Base-by-base conservation (phyloP, 2,113 vertebrate species). In the Lagopus leucura region DNA sequence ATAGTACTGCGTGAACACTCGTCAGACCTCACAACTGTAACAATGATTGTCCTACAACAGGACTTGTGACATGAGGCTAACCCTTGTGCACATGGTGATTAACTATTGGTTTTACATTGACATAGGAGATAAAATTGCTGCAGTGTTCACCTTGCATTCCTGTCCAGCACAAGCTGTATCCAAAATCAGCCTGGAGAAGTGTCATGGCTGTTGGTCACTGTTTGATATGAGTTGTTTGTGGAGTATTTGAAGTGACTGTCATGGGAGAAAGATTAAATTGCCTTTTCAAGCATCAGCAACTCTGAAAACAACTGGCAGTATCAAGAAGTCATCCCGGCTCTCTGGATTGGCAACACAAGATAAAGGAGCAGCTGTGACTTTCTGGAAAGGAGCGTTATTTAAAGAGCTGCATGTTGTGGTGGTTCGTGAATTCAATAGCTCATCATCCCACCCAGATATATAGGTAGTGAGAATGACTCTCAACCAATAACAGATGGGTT, bases 241-340 rank as follows among this genome's bases (percentile, higher is more conserved):
- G 73, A 67, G 22, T 74, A 58, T 76, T 42, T 88, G 79, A 93
- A 91, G 60, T 64, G 50, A 19, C 74, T 82, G 72, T 85, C 78
- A 20, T 5, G 16, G 69, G 72, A 88, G 72, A 86, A 89, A 91
- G 60, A 89, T n/a, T 84, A 84, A 73, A 89, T 80, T 88, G 52
- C 22, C 80, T 95, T 92, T 92, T 80, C 47, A 81, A 77, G 88
- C 86, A 75, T 73, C 65, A 50, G 64, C 65, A 75, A 75, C 65
- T 86, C 85, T 24, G 67, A 80, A 93, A 83, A 38, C 57, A 86
- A 61, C 58, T 72, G 60, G 71, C 27, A 11, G 30, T 64, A 45
- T 82, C 75, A 80, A 57, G 45, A 83, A 88, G 60, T 50, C 67
- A 40, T 90, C 34, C 34, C 20, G 16, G 10, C 65, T 77, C 16